These are phyloP conservation scores for Vidua chalybeata DNA, from an alignment of 2,113 vertebrate species.

Conservation along the genomic window DNA sequence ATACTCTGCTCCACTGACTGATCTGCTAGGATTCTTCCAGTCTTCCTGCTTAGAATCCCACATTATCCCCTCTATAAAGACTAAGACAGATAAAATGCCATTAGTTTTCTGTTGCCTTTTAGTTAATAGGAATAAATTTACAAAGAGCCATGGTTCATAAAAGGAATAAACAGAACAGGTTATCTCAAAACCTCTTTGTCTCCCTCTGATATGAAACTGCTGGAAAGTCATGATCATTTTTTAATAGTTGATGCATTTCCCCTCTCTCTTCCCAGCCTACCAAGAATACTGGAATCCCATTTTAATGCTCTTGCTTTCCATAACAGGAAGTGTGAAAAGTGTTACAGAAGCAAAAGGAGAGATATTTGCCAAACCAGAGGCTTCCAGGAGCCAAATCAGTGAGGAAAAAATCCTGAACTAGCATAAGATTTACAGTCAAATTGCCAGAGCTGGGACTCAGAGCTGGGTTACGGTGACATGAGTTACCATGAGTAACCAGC, in stretches of 20 bases:
- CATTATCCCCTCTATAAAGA: not conserved
- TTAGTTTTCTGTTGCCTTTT: not conserved
- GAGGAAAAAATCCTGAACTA: not conserved
- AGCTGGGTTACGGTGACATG: not conserved
- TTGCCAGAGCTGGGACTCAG: not conserved
- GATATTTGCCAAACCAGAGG: not conserved
- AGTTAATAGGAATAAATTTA: not conserved
- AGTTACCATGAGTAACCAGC: not conserved
- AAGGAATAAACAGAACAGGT: not conserved
- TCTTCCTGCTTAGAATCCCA: not conserved
- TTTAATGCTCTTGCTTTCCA: not conserved
- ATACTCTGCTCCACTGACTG: not conserved
- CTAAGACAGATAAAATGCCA: not conserved
- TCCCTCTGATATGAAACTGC: not conserved
- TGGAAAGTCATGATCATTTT: not conserved
- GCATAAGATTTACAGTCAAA: not conserved
- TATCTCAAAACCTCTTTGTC: not conserved
- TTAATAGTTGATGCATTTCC: not conserved
- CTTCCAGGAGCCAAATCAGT: not conserved
- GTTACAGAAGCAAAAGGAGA: not conserved
- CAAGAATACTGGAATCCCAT: not conserved
- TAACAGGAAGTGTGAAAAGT: not conserved
- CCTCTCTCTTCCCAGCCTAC: not conserved
- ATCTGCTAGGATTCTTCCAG: not conserved
- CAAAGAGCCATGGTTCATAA: not conserved